Percentiles rank a stretch among this genome's conserved stretches.
phyloP scores from a whole-genome alignment of 2,797 vertebrate genomes.

The Notamacropus eugenii region DNA sequence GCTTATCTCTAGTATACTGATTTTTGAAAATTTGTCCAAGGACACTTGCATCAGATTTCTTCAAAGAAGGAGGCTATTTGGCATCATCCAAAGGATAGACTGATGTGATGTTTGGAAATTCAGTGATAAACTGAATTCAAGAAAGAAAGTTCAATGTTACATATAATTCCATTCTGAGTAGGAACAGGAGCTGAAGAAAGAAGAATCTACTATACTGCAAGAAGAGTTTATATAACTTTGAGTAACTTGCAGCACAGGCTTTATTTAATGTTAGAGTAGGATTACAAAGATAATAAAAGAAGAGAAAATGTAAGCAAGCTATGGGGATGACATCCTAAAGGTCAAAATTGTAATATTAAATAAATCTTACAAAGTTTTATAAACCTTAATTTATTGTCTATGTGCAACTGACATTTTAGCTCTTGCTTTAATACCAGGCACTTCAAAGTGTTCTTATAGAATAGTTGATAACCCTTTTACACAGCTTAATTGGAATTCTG shows the following conservation, averaged over 20 bases:
- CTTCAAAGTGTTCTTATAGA: constrained; percentile 88
- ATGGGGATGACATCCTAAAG: constrained; percentile 83
- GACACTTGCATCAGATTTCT: neutral
- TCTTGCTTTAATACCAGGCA: constrained; percentile 87
- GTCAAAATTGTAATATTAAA: constrained; percentile 89
- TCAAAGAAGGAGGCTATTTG: neutral
- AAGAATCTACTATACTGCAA: constrained; percentile 34
- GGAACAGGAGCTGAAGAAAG: neutral
- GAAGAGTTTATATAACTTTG: constrained; percentile 67
- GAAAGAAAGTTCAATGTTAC: constrained; percentile 18
- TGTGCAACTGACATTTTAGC: constrained; percentile 88
- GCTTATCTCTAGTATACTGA: neutral
- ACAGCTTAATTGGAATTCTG: constrained; percentile 88
- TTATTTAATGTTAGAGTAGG: constrained; percentile 82
- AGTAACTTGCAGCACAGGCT: constrained; percentile 70
- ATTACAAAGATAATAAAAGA: constrained; percentile 75
- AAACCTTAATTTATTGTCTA: constrained; percentile 89
- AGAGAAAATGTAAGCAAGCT: constrained; percentile 79
- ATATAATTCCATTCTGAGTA: neutral
- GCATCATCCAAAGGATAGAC: neutral
- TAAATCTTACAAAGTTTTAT: constrained; percentile 88
- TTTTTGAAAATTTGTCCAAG: neutral
- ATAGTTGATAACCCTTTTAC: constrained; percentile 87
- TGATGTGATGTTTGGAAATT: neutral
- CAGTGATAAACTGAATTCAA: neutral